Conservation (phyloP, 37 sponge, comb jelly and placozoan species). For the Spongia lamella region DNA sequence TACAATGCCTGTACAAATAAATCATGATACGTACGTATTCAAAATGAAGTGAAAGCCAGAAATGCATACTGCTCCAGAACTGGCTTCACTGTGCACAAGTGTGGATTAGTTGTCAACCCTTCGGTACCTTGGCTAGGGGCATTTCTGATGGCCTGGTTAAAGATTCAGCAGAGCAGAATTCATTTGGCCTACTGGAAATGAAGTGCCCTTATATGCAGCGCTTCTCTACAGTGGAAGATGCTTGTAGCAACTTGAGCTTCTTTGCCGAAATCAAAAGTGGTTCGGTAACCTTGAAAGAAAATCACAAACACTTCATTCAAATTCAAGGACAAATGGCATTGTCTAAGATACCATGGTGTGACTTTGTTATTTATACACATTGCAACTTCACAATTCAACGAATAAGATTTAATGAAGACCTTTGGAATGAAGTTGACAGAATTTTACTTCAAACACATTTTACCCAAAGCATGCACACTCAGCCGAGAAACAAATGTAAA, state of each 20-base stretch:
- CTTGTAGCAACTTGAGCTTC: background rate
- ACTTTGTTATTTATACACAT: constrained; percentile 6
- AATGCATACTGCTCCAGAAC: background rate
- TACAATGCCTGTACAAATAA: too few relatives aligned
- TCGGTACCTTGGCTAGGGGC: background rate
- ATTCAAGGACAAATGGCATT: constrained; percentile 10
- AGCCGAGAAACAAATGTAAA: background rate
- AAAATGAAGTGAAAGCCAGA: background rate
- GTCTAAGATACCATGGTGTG: constrained; percentile 5
- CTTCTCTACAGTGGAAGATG: background rate
- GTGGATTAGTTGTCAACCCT: background rate
- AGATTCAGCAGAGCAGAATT: background rate
- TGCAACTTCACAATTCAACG: background rate
- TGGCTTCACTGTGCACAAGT: background rate
- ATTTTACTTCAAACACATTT: background rate
- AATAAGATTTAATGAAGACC: background rate
- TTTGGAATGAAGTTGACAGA: background rate
- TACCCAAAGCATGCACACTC: background rate
- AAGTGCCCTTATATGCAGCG: background rate
- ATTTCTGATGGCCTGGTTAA: background rate
- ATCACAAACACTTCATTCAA: background rate
- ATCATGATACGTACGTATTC: background rate
- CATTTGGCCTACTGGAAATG: background rate
- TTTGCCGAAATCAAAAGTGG: background rate
- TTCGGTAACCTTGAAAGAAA: background rate